Base-by-base conservation (phyloP, 2,113 vertebrate species). In the Platichthys stellatus region DNA sequence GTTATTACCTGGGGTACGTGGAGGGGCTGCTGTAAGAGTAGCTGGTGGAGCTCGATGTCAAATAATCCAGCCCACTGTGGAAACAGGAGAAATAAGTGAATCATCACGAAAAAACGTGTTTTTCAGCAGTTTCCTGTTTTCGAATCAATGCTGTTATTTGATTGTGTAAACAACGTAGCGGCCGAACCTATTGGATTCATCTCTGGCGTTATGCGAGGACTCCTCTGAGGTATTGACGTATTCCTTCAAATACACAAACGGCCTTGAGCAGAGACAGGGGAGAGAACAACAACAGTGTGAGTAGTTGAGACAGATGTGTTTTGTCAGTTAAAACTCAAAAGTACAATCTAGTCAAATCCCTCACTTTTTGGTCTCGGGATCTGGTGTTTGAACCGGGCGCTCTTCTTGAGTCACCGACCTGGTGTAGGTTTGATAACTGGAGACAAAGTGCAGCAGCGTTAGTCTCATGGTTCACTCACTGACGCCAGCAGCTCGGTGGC, bases 241-340 rank as follows among this genome's bases (percentile, higher is more conserved):
- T 77, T 97, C 93, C 90, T 97, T 97, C 73, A 97, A 80, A 26
- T 94, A 96, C 75, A 97, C 95, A 63, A 96, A 82, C 38, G 84
- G 89, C 93, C 95, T 97, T 10, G 76, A 92, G 51, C 23, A 72
- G 26, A 69, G 0, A 28, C 51, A 71, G 5, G 82, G 15, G 40
- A 62, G 59, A 23, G 35, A 38, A 38, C 43, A 1, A 38, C 43
- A 1, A 59, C 14, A 11, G 21, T 56, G 38, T 65, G 61, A 17
- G 63, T 0, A 8, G 12, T 35, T 75, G 15, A 62, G 73, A 45
- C 35, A 26, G n/a, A 58, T 28, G 57, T 35, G 53, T 23, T 6
- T 31, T 31, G 57, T 72, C 73, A 51, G 15, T 13, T 59, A 8
- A 8, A 31, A 28, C 3, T 35, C 35, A 61, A 61, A 60, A 31